Percentiles rank a stretch among this genome's conserved stretches.
Evolutionary conservation across 2,113 vertebrate genomes (phyloP).

Genomic region (Corythaeola cristata): DNA sequence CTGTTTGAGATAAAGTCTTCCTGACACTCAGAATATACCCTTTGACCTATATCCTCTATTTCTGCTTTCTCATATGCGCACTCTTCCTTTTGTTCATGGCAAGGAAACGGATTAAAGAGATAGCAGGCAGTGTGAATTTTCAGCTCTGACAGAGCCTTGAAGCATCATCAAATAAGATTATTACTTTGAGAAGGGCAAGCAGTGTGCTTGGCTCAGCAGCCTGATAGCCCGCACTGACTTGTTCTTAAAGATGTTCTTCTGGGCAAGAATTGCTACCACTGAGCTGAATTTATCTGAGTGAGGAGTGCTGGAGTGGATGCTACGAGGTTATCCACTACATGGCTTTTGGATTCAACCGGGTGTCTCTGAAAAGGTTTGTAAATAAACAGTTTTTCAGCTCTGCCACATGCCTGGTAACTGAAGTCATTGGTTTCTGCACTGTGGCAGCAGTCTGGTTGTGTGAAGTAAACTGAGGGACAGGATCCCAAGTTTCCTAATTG

Average conservation of each 20-base stretch:
- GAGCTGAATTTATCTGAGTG: not conserved
- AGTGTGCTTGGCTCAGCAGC: not conserved
- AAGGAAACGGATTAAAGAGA: constrained; percentile 37
- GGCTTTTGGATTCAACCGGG: not conserved
- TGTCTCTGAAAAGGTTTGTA: not conserved
- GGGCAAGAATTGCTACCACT: not conserved
- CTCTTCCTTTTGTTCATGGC: constrained; percentile 36
- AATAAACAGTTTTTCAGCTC: not conserved
- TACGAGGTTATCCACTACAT: accelerated
- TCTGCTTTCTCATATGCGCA: constrained; percentile 4
- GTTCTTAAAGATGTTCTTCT: not conserved
- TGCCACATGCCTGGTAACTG: not conserved
- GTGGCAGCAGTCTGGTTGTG: not conserved
- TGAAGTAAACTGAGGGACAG: not conserved
- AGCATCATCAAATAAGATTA: constrained; percentile 16
- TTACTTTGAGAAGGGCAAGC: not conserved
- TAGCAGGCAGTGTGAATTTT: constrained; percentile 2
- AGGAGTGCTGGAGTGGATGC: not conserved
- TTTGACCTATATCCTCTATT: constrained; percentile 40
- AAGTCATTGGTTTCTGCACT: not conserved
- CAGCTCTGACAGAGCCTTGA: not conserved
- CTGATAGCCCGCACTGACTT: not conserved
- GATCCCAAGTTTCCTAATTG: constrained; percentile 24
- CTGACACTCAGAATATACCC: constrained; percentile 8
- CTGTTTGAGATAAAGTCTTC: constrained; percentile 43